Conservation (phyloP, 2,797 vertebrate genomes). For the Steatocranus sp. region DNA sequence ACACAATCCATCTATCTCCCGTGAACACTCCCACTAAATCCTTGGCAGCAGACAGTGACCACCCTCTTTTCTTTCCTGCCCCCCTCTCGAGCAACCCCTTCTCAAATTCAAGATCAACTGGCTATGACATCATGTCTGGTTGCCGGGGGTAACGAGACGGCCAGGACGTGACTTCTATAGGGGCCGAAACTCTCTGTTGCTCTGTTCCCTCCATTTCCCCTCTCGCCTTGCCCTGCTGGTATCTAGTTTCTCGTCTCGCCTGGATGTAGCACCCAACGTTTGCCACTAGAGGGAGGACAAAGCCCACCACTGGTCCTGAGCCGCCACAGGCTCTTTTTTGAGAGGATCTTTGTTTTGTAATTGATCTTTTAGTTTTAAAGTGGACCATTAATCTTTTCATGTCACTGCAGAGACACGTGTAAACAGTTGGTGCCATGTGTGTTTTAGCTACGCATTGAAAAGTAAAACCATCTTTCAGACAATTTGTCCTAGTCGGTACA, state of each 20-base stretch:
- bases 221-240: conserved; percentile 33
- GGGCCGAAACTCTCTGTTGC: conserved; percentile 67
- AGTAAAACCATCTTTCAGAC: conserved; percentile 16
- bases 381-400: background rate
- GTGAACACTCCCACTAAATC: conserved; percentile 70
- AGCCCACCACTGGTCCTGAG: conserved; percentile 11
- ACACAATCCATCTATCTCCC: conserved; percentile 56
- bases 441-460: conserved; percentile 5
- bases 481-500: background rate
- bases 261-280: background rate
- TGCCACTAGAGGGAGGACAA: conserved; percentile 62
- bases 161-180: conserved; percentile 83
- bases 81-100: conserved; percentile 62
- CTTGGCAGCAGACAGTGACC: conserved; percentile 80
- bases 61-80: conserved; percentile 76
- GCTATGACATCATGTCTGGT: conserved; percentile 95
- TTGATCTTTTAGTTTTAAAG: background rate
- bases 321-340: conserved; percentile 1
- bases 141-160: conserved; percentile 88
- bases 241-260: conserved; percentile 23
- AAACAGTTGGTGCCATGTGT: background rate
- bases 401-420: background rate
- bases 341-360: background rate
- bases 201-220: conserved; percentile 20
- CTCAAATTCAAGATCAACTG: conserved; percentile 88